These are phyloP conservation scores for Euleptes europaea DNA, from an alignment of 2,113 vertebrate genomes.

Conservation along the genomic window DNA sequence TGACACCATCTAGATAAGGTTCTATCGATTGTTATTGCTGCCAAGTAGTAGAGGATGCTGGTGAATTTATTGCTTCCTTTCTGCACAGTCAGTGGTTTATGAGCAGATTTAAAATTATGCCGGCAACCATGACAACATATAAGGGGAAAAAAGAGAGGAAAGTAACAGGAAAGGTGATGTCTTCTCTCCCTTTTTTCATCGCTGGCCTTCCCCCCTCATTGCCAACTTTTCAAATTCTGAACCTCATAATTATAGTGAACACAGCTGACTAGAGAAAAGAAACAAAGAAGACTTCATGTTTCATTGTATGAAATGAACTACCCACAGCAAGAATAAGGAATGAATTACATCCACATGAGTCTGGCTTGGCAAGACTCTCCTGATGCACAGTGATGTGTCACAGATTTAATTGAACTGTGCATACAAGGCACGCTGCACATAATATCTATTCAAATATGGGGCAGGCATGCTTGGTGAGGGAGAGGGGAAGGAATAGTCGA, in stretches of 20 bases:
- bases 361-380: neutral
- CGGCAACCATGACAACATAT: neutral
- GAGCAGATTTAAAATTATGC: neutral
- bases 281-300: neutral
- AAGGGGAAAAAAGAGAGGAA: neutral
- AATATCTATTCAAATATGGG: too few species aligned
- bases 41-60: neutral
- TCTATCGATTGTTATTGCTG: constrained; percentile 9
- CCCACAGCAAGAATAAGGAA: neutral
- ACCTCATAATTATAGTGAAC: neutral
- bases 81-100: neutral
- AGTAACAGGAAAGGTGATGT: neutral
- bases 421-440: too few species aligned
- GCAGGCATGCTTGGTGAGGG: too few species aligned
- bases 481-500: too few species aligned
- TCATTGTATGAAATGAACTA: neutral
- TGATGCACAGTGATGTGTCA: neutral
- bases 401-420: too few species aligned
- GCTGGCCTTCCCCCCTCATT: too few species aligned
- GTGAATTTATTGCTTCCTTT: neutral
- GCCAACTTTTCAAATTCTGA: neutral
- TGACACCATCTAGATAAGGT: neutral
- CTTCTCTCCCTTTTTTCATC: neutral
- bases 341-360: neutral
- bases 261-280: neutral